These are phyloP conservation scores for Ancistrus triradiatus DNA, from an alignment of 2,113 vertebrate species.

Conservation along the genomic window DNA sequence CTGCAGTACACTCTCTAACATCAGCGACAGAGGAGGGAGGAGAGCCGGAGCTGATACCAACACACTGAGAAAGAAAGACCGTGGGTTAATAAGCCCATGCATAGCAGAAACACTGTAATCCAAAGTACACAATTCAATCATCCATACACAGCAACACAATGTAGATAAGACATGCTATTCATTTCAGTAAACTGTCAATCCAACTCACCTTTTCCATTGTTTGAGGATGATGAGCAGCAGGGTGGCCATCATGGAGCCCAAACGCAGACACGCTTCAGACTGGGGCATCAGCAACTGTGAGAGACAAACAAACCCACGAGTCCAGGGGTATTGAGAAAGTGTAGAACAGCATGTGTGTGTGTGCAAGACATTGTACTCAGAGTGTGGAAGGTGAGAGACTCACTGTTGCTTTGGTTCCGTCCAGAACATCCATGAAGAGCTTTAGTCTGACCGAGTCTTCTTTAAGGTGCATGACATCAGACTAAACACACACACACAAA, in stretches of 20 bases:
- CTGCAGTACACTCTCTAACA: slow-evolving; percentile 88
- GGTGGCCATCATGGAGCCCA: slow-evolving; percentile 91
- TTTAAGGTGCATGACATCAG: slow-evolving; percentile 84
- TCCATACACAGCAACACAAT: no score
- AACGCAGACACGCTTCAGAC: slow-evolving; percentile 81
- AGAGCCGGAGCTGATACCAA: slow-evolving; percentile 82
- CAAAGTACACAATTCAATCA: no score
- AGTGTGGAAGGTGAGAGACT: slow-evolving; percentile 50
- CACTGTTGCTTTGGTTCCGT: slow-evolving; percentile 84
- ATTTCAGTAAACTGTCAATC: not conserved
- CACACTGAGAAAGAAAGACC: slow-evolving; percentile 64
- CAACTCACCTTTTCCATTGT: slow-evolving; percentile 84
- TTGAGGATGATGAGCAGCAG: slow-evolving; percentile 87
- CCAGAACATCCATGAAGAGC: slow-evolving; percentile 88
- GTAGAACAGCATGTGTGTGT: not conserved
- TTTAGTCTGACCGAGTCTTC: slow-evolving; percentile 74
- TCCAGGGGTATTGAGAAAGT: not conserved
- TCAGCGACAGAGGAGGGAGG: slow-evolving; percentile 81
- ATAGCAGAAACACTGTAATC: no score
- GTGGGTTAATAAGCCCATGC: no score
- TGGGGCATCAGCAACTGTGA: slow-evolving; percentile 77
- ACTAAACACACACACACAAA: slow-evolving; percentile 65
- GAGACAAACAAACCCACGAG: not conserved
- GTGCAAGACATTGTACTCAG: no score
- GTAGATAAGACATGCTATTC: no score